Conservation (phyloP, 2,797 vertebrate genomes). For the Phyllotis vaccarum region DNA sequence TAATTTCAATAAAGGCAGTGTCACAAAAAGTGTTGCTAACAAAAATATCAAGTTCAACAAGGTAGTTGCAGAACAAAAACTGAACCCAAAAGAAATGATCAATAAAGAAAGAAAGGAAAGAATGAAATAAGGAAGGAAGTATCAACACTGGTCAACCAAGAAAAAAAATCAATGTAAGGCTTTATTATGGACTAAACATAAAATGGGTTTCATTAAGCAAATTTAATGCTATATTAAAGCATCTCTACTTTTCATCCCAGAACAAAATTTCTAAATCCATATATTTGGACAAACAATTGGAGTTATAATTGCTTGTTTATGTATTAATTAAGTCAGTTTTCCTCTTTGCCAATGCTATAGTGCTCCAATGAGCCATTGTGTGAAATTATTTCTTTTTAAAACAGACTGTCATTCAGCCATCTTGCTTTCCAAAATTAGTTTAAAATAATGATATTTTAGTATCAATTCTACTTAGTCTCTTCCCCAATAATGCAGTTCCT, state of each 20-base stretch:
- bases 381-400: not conserved
- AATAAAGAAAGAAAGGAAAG: no score
- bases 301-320: not conserved
- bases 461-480: not conserved
- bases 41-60: not conserved
- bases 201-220: not conserved
- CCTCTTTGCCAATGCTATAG: not conserved
- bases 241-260: not conserved
- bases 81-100: not conserved
- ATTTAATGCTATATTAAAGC: not conserved
- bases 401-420: not conserved
- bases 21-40: not conserved
- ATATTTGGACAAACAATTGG: not conserved
- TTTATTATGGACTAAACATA: not conserved
- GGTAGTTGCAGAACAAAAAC: not conserved
- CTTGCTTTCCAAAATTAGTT: not conserved
- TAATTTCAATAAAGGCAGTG: not conserved
- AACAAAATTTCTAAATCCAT: not conserved
- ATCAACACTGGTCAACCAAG: not conserved
- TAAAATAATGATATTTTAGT: not conserved
- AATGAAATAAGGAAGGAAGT: no score
- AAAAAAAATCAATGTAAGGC: not conserved
- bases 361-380: not conserved
- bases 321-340: not conserved
- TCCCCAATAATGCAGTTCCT: not conserved